phyloP scores from a whole-genome alignment of 2,113 vertebrate genomes.

The Ammodytes dubius region DNA sequence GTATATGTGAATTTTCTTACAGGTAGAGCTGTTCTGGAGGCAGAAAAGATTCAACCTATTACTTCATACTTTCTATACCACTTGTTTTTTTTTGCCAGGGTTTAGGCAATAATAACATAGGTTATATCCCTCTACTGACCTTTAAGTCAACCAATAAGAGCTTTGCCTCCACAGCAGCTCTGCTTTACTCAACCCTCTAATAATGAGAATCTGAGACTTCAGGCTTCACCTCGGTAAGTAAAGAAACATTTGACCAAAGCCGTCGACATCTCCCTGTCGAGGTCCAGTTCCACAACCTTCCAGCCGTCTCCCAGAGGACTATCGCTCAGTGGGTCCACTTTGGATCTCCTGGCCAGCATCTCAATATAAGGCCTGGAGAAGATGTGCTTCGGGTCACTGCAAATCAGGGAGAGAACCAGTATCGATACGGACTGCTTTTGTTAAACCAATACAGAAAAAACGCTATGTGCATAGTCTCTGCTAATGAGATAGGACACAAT shows the following conservation, averaged over 20 bases:
- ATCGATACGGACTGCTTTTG: not conserved
- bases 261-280: conserved; percentile 78
- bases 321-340: conserved; percentile 76
- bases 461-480: not conserved
- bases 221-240: conserved; percentile 74
- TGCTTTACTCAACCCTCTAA: not conserved
- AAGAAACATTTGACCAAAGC: conserved; percentile 79
- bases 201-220: not conserved
- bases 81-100: not conserved
- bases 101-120: conserved; percentile 2
- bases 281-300: conserved; percentile 75
- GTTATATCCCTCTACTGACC: not conserved
- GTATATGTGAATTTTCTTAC: not conserved
- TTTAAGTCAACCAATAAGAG: not conserved
- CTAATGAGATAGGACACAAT: no score
- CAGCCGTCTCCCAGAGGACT: conserved; percentile 70
- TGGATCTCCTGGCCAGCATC: conserved; percentile 77
- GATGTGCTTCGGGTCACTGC: conserved; percentile 79
- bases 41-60: not conserved
- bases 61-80: not conserved
- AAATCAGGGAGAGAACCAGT: conserved; percentile 27
- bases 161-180: not conserved
- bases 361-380: conserved; percentile 80
- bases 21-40: not conserved
- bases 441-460: not conserved